Conservation (phyloP, 2,888 invertebrate genomes). For the Xestia xanthographa region DNA sequence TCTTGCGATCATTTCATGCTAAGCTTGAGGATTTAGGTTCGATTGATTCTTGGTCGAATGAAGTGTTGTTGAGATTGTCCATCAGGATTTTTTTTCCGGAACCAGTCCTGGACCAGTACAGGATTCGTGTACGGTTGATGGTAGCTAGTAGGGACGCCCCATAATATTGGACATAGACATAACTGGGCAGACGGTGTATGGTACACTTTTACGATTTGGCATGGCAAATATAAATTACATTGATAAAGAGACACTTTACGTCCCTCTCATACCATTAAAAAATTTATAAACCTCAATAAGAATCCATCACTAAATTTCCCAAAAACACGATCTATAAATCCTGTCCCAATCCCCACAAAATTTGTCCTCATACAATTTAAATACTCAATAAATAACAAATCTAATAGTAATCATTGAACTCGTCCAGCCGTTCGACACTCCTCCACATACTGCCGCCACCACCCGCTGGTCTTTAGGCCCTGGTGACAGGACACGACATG, state of each 20-base stretch:
- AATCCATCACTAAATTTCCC: not conserved
- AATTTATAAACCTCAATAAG: not conserved
- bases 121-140: not conserved
- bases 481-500: conserved; percentile 75
- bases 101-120: not conserved
- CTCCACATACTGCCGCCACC: conserved; percentile 69
- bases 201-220: not conserved
- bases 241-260: not conserved
- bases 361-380: conserved; percentile 38
- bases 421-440: conserved; percentile 66
- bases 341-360: conserved; percentile 4
- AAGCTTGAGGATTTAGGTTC: not conserved
- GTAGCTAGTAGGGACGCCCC: not conserved
- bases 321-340: conserved; percentile 7
- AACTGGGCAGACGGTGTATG: not conserved
- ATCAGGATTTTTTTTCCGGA: not conserved
- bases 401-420: conserved; percentile 70
- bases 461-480: conserved; percentile 71
- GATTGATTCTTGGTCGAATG: not conserved
- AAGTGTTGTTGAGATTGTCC: not conserved
- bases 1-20: not conserved
- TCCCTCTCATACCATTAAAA: not conserved
- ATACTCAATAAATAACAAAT: conserved; percentile 62
- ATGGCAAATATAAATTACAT: not conserved
- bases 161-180: not conserved